Percentiles rank a stretch among this genome's conserved stretches.
These are phyloP conservation scores for Patiria miniata DNA, from an alignment of 35 echinoderm and acorn worm species.

Conservation along the genomic window DNA sequence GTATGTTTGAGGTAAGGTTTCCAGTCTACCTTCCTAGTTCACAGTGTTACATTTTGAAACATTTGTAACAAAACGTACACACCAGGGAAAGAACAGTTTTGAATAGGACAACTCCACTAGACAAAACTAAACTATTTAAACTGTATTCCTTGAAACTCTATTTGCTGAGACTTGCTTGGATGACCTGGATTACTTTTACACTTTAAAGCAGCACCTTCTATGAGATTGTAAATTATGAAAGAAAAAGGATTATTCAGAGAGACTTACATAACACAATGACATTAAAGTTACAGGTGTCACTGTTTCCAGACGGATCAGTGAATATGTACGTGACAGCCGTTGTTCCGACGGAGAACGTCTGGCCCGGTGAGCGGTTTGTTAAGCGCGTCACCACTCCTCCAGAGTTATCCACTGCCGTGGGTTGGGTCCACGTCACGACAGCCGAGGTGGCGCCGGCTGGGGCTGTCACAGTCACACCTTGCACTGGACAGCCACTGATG, in stretches of 20 bases:
- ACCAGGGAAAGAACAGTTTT: too few relatives aligned
- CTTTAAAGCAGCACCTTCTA: too few relatives aligned
- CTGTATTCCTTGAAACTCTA: too few relatives aligned
- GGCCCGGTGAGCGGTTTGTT: conserved; percentile 17
- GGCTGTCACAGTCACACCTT: not conserved
- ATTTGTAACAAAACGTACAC: too few relatives aligned
- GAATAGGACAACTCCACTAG: too few relatives aligned
- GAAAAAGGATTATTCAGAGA: not conserved
- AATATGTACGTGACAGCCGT: conserved; percentile 71
- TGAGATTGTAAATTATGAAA: too few relatives aligned
- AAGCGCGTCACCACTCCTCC: not conserved
- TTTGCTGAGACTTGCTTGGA: too few relatives aligned
- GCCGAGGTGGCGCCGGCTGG: conserved; percentile 21
- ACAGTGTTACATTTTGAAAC: too few relatives aligned
- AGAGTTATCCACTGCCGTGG: conserved; percentile 55
- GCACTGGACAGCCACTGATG: conserved; percentile 41
- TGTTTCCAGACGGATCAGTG: conserved; percentile 42
- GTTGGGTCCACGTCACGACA: conserved; percentile 34
- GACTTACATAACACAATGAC: conserved; percentile 45
- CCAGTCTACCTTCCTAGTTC: too few relatives aligned
- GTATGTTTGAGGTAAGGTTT: too few relatives aligned
- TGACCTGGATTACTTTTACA: too few relatives aligned
- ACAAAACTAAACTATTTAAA: too few relatives aligned
- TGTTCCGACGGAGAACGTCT: conserved; percentile 41
- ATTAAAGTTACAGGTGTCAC: conserved; percentile 33